Evolutionary conservation across 2,888 invertebrate species (phyloP).

Genomic region (Microctonus hyperodae): DNA sequence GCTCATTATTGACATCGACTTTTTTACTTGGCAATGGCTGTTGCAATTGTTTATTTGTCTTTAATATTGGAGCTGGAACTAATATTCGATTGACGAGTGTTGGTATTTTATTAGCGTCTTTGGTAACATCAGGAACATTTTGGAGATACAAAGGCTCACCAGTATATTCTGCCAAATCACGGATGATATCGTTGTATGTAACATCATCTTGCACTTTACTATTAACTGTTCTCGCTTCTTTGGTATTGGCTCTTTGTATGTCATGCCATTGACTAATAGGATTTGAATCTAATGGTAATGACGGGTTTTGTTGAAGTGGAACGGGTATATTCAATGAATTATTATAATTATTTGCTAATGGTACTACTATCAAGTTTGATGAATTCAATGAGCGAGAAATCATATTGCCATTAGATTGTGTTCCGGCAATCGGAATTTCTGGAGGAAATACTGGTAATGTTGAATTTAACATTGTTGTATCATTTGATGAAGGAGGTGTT

Average conservation of each 20-base stretch:
- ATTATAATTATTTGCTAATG: not conserved
- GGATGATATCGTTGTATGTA: conserved; percentile 1
- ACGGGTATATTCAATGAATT: not conserved
- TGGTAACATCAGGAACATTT: conserved; percentile 46
- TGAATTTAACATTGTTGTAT: conserved; percentile 49
- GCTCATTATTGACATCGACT: conserved; percentile 37
- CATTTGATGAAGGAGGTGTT: conserved; percentile 53
- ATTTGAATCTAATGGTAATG: not conserved
- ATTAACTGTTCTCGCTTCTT: not conserved
- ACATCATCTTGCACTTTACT: not conserved
- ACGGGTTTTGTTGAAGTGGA: not conserved
- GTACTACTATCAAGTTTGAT: not conserved
- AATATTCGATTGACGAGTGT: conserved; percentile 47
- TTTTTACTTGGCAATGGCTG: conserved; percentile 46
- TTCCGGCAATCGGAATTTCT: conserved; percentile 16
- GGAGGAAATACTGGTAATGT: conserved; percentile 39
- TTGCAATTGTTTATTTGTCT: conserved; percentile 51
- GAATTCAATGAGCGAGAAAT: not conserved
- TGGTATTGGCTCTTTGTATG: not conserved
- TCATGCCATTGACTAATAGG: not conserved
- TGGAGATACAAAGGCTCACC: conserved; percentile 52
- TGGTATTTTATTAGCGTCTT: conserved; percentile 52
- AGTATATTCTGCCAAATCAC: not conserved
- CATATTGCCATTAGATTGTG: not conserved
- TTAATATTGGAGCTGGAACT: conserved; percentile 50